Evolutionary conservation across 2,888 invertebrate species (phyloP).

Genomic region (Standfussiana lucernea): DNA sequence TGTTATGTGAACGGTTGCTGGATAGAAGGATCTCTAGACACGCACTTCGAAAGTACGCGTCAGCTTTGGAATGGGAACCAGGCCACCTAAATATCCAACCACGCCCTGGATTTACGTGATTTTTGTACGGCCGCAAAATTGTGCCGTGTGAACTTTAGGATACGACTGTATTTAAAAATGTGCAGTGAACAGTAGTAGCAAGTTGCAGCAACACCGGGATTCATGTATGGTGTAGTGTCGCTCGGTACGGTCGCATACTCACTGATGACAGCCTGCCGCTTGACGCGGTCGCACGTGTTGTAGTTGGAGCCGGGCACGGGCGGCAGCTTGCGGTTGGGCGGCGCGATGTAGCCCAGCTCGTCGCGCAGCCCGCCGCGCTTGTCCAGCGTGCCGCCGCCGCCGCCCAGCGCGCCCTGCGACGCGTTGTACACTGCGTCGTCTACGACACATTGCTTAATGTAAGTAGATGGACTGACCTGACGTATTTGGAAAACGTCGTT

Average conservation of each 20-base stretch:
- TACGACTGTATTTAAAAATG: constrained; percentile 23
- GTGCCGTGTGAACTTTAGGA: background rate
- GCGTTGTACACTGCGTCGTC: constrained; percentile 98
- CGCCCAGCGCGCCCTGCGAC: constrained; percentile 92
- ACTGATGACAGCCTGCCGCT: constrained; percentile 98
- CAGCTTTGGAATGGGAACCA: background rate
- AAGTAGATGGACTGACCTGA: background rate
- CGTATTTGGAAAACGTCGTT: background rate
- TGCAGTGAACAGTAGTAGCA: constrained; percentile 11
- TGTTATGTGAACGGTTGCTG: background rate
- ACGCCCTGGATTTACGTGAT: background rate
- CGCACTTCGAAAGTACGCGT: background rate
- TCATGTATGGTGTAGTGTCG: background rate
- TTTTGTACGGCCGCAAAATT: background rate
- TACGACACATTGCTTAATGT: constrained; percentile 72
- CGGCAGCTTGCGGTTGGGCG: constrained; percentile 97
- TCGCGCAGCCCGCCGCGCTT: constrained; percentile 95
- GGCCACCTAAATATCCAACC: background rate
- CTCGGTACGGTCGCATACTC: constrained; percentile 88
- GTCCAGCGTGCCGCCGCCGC: constrained; percentile 94
- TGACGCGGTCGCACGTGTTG: constrained; percentile 98
- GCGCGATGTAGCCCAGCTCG: constrained; percentile 97
- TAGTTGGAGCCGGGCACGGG: constrained; percentile 98
- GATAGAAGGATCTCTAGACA: background rate
- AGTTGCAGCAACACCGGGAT: background rate